Base-by-base conservation (phyloP, 2,113 vertebrate species). In the Rostratula benghalensis region DNA sequence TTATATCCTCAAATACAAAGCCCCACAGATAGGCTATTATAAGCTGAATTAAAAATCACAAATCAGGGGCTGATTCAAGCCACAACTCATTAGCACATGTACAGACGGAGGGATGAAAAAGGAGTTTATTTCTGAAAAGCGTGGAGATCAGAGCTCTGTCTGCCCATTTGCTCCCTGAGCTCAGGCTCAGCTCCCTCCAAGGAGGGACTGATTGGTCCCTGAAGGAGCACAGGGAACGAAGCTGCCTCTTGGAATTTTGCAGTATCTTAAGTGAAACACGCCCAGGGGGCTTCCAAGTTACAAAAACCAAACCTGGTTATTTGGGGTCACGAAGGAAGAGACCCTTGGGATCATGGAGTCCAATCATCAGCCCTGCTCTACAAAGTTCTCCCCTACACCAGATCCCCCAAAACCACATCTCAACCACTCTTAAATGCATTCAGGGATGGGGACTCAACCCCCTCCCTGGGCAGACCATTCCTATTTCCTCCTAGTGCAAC, bases 131-230 rank as follows among this genome's bases (percentile, higher is more conserved):
- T 20, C 14, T 24, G 77, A 28, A 57, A 31, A 60, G 24, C 2
- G 1, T 7, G 28, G 71, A 24, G 45, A 60, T 23, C 76, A 19
- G 2, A 70, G 22, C 4, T 9, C 4, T 37, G 6, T 35, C 67
- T 28, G 48, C 12, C 20, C 15, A 21, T 1, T 9, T 2, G 48
- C 19, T 45, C 21, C 35, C n/a, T 1, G 9, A 11, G 50, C 43
- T 46, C n/a, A 1, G 1, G 64, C 46, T 45, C 5, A 1, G 45
- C 22, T 54, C 18, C 54, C 4, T 3, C 31, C 1, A 12, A 43
- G 60, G 11, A 64, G 24, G 33, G 37, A 17, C 33, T 5, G 1
- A 2, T 46, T 60, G 57, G 39, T n/a, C 54, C 68, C 84, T 28
- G 41, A 22, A 25, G 0, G 7, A 56, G 35, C 27, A 1, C 48